Percentiles rank a stretch among this genome's conserved stretches.
Evolutionary conservation across 2,113 vertebrate species (phyloP).

Genomic region (Chlorodrepanis virens): DNA sequence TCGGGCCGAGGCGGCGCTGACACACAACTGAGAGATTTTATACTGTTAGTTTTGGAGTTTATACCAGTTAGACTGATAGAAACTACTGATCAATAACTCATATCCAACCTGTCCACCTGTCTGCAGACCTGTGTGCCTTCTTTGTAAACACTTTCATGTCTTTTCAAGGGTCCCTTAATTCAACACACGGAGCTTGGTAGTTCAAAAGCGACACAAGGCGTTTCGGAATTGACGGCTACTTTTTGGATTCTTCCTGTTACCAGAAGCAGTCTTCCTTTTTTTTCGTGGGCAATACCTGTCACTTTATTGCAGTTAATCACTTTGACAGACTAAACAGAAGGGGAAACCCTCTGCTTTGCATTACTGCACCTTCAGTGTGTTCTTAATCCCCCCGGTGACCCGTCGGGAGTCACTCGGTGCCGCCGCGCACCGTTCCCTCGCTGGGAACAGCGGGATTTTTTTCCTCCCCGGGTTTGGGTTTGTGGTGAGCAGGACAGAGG

Average conservation of each 20-base stretch:
- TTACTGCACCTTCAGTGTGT: not conserved
- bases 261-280: conserved; percentile 88
- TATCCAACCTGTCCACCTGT: conserved; percentile 89
- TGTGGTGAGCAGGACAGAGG: conserved; percentile 26
- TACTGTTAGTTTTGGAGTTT: conserved; percentile 72
- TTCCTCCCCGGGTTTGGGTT: not conserved
- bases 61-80: conserved; percentile 67
- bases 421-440: not conserved
- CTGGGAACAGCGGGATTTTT: not conserved
- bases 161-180: conserved; percentile 81
- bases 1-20: conserved; percentile 71
- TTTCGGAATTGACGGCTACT: conserved; percentile 67
- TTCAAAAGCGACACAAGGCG: conserved; percentile 59
- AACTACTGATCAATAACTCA: conserved; percentile 77
- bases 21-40: conserved; percentile 88
- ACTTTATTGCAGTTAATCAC: conserved; percentile 50
- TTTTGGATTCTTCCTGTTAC: conserved; percentile 76
- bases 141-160: conserved; percentile 87
- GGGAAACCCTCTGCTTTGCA: conserved; percentile 1
- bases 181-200: conserved; percentile 75
- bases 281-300: conserved; percentile 87
- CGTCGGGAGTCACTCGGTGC: not conserved
- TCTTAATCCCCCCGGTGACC: not conserved
- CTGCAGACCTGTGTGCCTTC: conserved; percentile 95
- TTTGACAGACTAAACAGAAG: conserved; percentile 56